These are phyloP conservation scores for Setophaga kirtlandii DNA, from an alignment of 2,113 vertebrate genomes.

Conservation along the genomic window DNA sequence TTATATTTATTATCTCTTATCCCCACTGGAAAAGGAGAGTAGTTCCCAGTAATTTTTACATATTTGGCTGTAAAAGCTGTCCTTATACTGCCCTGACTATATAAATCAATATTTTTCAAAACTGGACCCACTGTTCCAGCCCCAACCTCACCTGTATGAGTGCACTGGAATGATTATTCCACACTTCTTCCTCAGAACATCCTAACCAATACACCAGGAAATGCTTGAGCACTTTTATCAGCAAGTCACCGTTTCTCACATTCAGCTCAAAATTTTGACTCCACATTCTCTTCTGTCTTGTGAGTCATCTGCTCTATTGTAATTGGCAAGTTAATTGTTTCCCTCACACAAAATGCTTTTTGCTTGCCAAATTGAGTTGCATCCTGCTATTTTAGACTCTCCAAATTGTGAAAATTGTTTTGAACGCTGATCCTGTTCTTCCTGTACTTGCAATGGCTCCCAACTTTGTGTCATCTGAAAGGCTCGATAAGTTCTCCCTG, in stretches of 20 bases:
- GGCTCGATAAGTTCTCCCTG: background rate
- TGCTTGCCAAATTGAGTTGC: background rate
- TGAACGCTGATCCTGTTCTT: background rate
- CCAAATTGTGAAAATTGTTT: background rate
- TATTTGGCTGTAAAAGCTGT: background rate
- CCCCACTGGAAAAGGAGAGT: background rate
- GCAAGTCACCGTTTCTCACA: background rate
- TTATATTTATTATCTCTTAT: background rate
- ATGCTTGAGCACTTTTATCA: background rate
- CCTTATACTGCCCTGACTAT: background rate
- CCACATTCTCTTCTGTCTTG: background rate
- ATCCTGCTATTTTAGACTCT: background rate
- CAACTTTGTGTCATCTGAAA: background rate
- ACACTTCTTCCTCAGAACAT: background rate
- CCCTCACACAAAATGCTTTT: background rate
- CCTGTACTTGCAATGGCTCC: background rate
- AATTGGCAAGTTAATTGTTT: conserved; percentile 36
- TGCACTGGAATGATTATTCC: background rate
- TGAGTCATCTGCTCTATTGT: conserved; percentile 44
- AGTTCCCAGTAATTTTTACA: background rate
- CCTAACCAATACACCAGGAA: background rate
- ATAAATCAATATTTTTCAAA: background rate
- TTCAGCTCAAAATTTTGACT: conserved; percentile 2
- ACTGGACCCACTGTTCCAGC: accelerated
- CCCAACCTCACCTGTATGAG: background rate